phyloP scores from a whole-genome alignment of 2,888 invertebrate genomes.

The Artemia sinica region DNA sequence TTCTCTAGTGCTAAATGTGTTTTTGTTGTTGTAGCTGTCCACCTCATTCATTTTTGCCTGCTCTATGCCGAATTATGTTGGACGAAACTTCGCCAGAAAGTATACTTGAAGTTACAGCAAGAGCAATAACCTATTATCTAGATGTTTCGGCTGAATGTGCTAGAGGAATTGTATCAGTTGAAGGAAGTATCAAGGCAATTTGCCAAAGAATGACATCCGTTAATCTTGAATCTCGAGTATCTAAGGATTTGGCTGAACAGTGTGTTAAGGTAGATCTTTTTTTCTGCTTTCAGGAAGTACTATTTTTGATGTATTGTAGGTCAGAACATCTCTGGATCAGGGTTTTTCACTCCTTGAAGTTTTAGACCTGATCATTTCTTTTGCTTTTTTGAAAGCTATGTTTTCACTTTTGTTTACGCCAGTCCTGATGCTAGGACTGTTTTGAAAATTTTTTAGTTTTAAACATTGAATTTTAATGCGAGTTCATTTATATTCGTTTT shows the following conservation, averaged over 20 bases:
- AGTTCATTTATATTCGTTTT: no score
- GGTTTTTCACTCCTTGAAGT: no score
- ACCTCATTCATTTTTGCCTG: slow-evolving; percentile 92
- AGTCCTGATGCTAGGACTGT: no score
- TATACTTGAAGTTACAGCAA: slow-evolving; percentile 94
- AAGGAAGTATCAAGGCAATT: slow-evolving; percentile 93
- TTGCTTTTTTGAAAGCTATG: no score
- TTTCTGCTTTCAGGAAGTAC: no score
- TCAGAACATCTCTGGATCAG: no score
- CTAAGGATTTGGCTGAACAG: slow-evolving; percentile 91
- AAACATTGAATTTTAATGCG: no score
- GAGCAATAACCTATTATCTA: slow-evolving; percentile 95
- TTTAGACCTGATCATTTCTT: no score
- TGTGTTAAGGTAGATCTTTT: slow-evolving; percentile 63
- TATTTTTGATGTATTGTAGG: no score
- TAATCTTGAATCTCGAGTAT: slow-evolving; percentile 80
- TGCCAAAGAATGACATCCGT: slow-evolving; percentile 86
- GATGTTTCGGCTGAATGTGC: slow-evolving; percentile 99
- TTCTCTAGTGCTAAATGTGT: no score
- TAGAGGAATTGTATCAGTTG: slow-evolving; percentile 91
- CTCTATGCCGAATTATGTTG: slow-evolving; percentile 90
- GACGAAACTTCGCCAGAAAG: slow-evolving; percentile 96
- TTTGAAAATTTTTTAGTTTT: no score
- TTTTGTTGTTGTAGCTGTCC: slow-evolving; percentile 56
- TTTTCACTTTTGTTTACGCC: no score